Base-by-base conservation (phyloP, 2,113 vertebrate species). In the Epinephelus fuscoguttatus region DNA sequence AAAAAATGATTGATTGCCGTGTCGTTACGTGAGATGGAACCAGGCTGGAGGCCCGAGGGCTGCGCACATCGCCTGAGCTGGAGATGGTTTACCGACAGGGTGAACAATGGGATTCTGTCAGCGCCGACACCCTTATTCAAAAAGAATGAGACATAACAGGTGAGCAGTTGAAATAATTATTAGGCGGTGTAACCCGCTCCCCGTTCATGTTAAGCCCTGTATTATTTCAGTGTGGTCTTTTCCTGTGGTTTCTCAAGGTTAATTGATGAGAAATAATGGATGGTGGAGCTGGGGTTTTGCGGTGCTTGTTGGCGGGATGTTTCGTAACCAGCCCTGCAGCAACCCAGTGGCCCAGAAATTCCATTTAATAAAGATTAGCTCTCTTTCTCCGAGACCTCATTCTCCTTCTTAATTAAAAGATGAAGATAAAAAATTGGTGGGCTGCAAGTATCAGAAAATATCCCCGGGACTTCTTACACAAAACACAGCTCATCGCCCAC, bases 331-430 rank as follows among this genome's bases (percentile, higher is more conserved):
- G 81, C 86, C 94, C 90, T 11, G 63, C 66, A 94, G 93, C 93
- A 59, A 89, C 74, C 87, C 85, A 89, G 70, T 90, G 92, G 92
- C 91, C 94, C 89, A 92, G 94, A 95, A 95, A 95, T 93, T 94
- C 86, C 91, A 95, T 94, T 95, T 95, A 95, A 95, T 95, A 94
- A 94, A 95, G 94, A 95, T 94, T 95, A 94, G 91, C 92, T 91
- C 84, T 42, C 84, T 92, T 93, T 92, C 91, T 88, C 78, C 25
- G 85, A 92, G 91, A 91, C 88, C 91, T 94, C 81, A 93, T 94
- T 94, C 89, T 89, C 84, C 78, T 86, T 78, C 91, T 93, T 95
- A 94, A 95, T 94, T 95, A 95, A 95, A 93, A 94, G 83, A 90
- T 88, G 90, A 83, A 93, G 93, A 95, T 94, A 92, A 88, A 93